Evolutionary conservation across 2,113 vertebrate species (phyloP).

Genomic region (Cyanocitta stelleri): DNA sequence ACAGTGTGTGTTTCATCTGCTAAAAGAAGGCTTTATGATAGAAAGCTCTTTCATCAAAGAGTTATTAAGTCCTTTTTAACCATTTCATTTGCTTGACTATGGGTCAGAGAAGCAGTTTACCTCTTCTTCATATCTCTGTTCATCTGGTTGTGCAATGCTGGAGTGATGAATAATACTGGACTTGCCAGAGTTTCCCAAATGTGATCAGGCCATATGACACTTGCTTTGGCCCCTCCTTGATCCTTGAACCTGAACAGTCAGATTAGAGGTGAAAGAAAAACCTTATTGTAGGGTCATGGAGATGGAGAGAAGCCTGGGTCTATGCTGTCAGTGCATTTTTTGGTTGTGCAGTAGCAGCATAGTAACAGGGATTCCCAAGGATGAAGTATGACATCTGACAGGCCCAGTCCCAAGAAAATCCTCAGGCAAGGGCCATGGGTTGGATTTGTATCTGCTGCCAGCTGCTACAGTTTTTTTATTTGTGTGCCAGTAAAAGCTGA

Average conservation of each 20-base stretch:
- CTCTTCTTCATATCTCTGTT: not conserved
- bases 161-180: not conserved
- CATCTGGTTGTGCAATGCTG: not conserved
- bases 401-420: not conserved
- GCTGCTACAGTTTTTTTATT: not conserved
- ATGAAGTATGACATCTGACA: not conserved
- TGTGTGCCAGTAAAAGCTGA: not conserved
- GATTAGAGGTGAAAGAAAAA: not conserved
- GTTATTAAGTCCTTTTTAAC: not conserved
- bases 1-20: not conserved
- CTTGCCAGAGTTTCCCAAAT: not conserved
- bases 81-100: not conserved
- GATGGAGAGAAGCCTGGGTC: not conserved
- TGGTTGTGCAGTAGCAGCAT: not conserved
- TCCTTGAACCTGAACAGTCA: not conserved
- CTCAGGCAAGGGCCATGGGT: not conserved
- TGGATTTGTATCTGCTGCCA: not conserved
- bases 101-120: not conserved
- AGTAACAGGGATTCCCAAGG: not conserved
- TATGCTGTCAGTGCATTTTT: accelerated
- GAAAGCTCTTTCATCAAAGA: not conserved
- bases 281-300: not conserved
- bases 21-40: not conserved
- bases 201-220: not conserved
- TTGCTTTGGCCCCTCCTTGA: not conserved